Percentiles rank a stretch among this genome's conserved stretches.
Conservation (phyloP, 2,113 vertebrate species). For the Isurus oxyrinchus region DNA sequence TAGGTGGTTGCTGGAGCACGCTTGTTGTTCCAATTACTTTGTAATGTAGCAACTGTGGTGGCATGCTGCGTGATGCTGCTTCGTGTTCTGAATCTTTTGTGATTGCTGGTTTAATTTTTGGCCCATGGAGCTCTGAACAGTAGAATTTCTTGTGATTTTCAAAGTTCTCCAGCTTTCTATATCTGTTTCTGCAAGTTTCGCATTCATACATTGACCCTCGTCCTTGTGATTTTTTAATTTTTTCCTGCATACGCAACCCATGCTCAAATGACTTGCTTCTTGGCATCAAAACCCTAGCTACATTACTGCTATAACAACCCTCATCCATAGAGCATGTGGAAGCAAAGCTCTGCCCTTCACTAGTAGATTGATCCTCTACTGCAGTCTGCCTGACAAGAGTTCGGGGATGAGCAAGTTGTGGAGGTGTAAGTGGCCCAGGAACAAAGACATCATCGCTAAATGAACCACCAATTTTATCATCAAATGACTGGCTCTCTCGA, state of each 20-base stretch:
- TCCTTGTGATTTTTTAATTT: constrained; percentile 75
- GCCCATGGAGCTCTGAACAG: constrained; percentile 93
- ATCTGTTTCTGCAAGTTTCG: constrained; percentile 91
- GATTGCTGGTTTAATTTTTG: constrained; percentile 76
- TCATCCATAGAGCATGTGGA: constrained; percentile 75
- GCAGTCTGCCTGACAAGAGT: constrained; percentile 85
- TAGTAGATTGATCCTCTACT: constrained; percentile 79
- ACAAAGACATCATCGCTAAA: constrained; percentile 87
- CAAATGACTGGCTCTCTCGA: constrained; percentile 89
- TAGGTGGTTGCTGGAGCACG: constrained; percentile 74
- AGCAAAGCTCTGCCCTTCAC: constrained; percentile 67
- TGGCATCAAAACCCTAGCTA: constrained; percentile 59
- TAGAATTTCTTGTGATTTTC: constrained; percentile 99
- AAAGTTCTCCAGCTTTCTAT: constrained; percentile 92
- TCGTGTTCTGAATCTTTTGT: constrained; percentile 74
- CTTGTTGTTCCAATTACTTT: constrained; percentile 62
- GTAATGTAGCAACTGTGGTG: constrained; percentile 67
- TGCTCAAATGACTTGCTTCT: constrained; percentile 74
- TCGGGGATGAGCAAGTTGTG: constrained; percentile 74
- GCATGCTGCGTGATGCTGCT: constrained; percentile 52
- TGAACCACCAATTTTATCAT: constrained; percentile 84
- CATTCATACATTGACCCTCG: constrained; percentile 96
- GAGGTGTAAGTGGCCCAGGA: constrained; percentile 72
- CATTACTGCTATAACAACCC: constrained; percentile 58
- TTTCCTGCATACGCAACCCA: constrained; percentile 65